Evolutionary conservation across 2,113 vertebrate species (phyloP), one percentile per base, ranked within the genome.

Genomic region (Aspiorhynchus laticeps): DNA sequence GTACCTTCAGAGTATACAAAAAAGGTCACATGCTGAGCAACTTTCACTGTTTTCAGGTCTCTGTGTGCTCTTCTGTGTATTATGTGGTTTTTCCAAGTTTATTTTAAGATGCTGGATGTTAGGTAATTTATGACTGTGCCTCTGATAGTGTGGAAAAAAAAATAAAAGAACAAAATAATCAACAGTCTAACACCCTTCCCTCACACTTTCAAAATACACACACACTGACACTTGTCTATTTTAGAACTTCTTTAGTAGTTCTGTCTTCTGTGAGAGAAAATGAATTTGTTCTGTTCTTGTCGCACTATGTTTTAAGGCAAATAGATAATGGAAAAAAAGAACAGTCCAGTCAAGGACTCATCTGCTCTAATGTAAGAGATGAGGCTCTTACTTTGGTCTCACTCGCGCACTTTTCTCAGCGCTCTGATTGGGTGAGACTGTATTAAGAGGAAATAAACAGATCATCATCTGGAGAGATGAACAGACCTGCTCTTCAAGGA

Each of bases 201-300:
- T 69, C 43, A 80, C 85, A 80, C 85, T 80, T 53, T 71, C 77
- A 79, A 41, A 53, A 80, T 10, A 95, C 89, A 91, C 89, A 63
- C 65, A 46, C 48, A 6, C 36, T 59, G 75, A 84, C 74, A 71
- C 26, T 28, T 59, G 2, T 78, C 82, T 41, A 65, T 56, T 76
- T 84, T 71, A 31, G 43, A 73, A 56, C 46, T 56, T 69, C 26
- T 48, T 73, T 53, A 38, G 63, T 73, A 24, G 41, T 56, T 53
- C 46, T 84, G 21, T 73, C 9, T n/a, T 71, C 28, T 38, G 67
- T 73, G 67, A 84, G 31, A 12, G 19, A 38, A 36, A 84, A 53
- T 33, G 1, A 38, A n/a, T 71, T 73, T 33, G 31, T 26, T 84
- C 31, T 48, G n/a, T 46, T 31, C 41, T 61, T 31, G 24, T 80